Base-by-base conservation (phyloP, 2,797 vertebrate genomes). In the Odontamblyopus lacepedii region DNA sequence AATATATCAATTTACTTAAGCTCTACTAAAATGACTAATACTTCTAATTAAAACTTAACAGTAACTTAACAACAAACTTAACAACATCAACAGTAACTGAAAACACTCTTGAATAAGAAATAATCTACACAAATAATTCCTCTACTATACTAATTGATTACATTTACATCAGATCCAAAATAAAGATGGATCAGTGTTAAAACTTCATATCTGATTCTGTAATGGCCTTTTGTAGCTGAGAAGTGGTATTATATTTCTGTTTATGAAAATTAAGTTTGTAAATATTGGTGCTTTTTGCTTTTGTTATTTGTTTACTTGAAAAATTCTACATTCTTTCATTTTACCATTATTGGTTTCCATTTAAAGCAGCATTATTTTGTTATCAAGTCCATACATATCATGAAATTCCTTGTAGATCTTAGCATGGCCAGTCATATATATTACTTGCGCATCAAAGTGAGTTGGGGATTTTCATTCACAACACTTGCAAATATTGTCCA, bases 221-320 rank as follows among this genome's bases (percentile, higher is more conserved):
- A 51, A 50, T 51, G 44, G 26, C 64, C 64, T 64, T 64, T 64
- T 44, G 63, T 64, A 64, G 63, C 38, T 51, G 23, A 51, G 27
- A 50, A 63, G 66, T 41, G 48, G 69, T 67, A 72, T 73, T 19
- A 70, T 8, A 50, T 51, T 51, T 65, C 13, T 76, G 66, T 44
- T 56, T 1, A 60, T 63, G 6, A 60, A 38, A 30, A 41, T 70
- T 23, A 29, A 18, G 63, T 51, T 38, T 71, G 64, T 73, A 53
- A 53, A 66, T 67, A 57, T 68, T 26, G 53, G 72, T 80, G 69
- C 63, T 75, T 63, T 59, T 38, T 73, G 67, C 41, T 73, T 85
- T 73, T 77, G 50, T 77, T 79, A 56, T 60, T 77, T 41, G 81
- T 78, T 82, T 83, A 84, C 78, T 87, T 83, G 79, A 85, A 84